A percentile compares a stretch with the other conserved stretches of the same genome.
phyloP scores from a whole-genome alignment of 1,140 invertebrate species.

The Neoseiulus cucumeris region DNA sequence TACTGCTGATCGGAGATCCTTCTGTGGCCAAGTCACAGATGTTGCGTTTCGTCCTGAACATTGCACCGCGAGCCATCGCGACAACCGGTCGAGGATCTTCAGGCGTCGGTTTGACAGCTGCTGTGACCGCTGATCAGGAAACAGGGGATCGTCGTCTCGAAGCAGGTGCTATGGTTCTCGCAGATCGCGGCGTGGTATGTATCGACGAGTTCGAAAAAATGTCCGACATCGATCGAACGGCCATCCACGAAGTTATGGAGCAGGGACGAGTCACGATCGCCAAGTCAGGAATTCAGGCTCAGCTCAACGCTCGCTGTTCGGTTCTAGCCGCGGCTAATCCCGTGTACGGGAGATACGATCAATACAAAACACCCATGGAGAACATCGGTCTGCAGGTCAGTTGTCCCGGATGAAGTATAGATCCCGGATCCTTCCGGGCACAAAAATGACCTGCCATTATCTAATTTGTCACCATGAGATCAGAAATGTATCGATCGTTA shows the following conservation, averaged over 20 bases:
- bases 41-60: conserved; percentile 76
- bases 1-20: conserved; percentile 92
- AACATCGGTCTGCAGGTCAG: conserved; percentile 58
- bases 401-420: too few species aligned
- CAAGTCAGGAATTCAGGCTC: conserved; percentile 95
- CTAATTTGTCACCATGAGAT: too few species aligned
- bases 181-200: conserved; percentile 90
- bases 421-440: too few species aligned
- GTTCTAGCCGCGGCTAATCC: conserved; percentile 98
- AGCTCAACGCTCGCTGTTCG: conserved; percentile 89
- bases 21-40: conserved; percentile 97
- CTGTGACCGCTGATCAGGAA: conserved; percentile 86
- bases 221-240: conserved; percentile 97
- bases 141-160: conserved; percentile 57
- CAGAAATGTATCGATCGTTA: too few species aligned
- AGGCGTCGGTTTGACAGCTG: conserved; percentile 94
- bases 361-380: conserved; percentile 98
- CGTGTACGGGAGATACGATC: conserved; percentile 97
- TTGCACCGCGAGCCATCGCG: conserved; percentile 80
- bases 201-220: conserved; percentile 99
- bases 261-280: conserved; percentile 88
- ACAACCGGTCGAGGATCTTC: conserved; percentile 89
- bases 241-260: conserved; percentile 97
- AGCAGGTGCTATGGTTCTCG: conserved; percentile 98
- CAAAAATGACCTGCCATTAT: too few species aligned